Evolutionary conservation across 2,113 vertebrate species (phyloP), one percentile per base, ranked within the genome.

Genomic region (Glaucidium brasilianum): DNA sequence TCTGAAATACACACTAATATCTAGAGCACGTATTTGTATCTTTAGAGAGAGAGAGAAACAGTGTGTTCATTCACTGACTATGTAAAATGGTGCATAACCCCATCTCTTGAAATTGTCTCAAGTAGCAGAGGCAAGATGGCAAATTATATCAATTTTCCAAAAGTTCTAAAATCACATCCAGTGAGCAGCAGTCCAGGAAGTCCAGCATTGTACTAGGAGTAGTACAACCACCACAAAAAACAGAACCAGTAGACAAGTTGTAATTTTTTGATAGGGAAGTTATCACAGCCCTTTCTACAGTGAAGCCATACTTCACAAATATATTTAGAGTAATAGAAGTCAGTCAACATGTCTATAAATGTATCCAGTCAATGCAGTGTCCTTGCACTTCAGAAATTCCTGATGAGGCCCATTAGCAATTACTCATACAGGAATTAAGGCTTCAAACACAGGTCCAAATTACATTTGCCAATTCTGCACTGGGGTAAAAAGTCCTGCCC

Each of bases 381-480:
- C 27, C 56, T 75, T 56, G 73, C 63, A 50, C 63, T 73, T 56
- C 82, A 49, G 12, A 9, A 95, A 35, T 15, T 82, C 47, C 67
- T 52, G 9, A 41, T 12, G 30, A 92, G 56, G 56, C 10, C 34
- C 78, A 66, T 60, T 6, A 75, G 21, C 62, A 78, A n/a, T 68
- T 66, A 74, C 47, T 85, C 78, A 72, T 2, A 21, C 30, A 60
- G 29, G 21, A 85, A 59, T 30, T 50, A 26, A 82, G 27, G 11
- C 23, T 64, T 58, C 77, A 71, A 62, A 59, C 53, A 59, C 34
- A 64, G 30, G 88, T 88, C 35, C 88, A 94, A 88, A 93, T 90
- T 59, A 56, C 88, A 84, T 1, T 3, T 68, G 53, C 50, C 81
- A 85, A 11, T n/a, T 47, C 62, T 67, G 25, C 93, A 53, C 81